Evolutionary conservation across 1,140 invertebrate species (phyloP).

Genomic region (Aleiodes sp.): DNA sequence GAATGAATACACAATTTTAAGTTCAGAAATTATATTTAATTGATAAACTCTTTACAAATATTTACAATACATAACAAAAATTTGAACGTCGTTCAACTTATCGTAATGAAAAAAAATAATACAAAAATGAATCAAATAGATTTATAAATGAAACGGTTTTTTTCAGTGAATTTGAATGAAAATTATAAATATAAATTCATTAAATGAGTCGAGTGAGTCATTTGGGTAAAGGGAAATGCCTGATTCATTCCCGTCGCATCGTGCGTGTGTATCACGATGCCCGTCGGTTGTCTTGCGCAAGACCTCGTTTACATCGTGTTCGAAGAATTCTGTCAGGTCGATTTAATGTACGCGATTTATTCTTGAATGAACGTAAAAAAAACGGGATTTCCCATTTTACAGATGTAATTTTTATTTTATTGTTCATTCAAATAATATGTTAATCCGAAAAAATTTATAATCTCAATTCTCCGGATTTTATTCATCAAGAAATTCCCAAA

Average conservation of each 20-base stretch:
- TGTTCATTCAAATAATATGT: no score
- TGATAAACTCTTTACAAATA: conserved; percentile 62
- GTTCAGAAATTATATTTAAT: conserved; percentile 53
- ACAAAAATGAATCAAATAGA: conserved; percentile 38
- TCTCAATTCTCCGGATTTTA: no score
- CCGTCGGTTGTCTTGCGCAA: conserved; percentile 3
- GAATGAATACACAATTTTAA: neutral
- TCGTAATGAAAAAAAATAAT: conserved; percentile 18
- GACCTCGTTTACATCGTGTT: neutral
- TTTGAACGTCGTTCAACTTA: conserved; percentile 9
- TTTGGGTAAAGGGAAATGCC: conserved; percentile 19
- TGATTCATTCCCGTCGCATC: conserved; percentile 29
- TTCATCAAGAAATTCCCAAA: no score
- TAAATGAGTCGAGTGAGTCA: conserved; percentile 23
- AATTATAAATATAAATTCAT: neutral
- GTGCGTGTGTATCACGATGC: neutral
- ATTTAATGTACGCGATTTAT: no score
- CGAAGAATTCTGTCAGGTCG: no score
- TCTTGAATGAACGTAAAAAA: no score
- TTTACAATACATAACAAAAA: conserved; percentile 60
- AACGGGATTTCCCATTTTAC: no score
- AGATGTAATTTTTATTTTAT: no score
- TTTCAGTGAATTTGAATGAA: conserved; percentile 29
- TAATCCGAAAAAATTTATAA: no score
- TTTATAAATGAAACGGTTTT: conserved; percentile 13